Conservation (phyloP, 1,140 invertebrate species). For the Dendroctonus valens region DNA sequence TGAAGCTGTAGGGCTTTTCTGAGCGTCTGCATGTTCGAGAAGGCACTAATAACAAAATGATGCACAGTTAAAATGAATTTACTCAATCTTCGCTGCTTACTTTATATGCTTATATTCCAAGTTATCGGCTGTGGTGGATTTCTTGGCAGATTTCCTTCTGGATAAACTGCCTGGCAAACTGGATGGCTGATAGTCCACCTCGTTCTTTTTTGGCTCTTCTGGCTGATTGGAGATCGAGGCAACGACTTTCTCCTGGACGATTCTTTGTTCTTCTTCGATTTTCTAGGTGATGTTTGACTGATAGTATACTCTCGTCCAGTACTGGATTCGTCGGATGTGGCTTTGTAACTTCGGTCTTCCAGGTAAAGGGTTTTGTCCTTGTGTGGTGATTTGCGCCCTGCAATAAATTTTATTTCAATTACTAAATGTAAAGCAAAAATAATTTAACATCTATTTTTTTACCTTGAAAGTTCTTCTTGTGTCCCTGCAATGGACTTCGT, state of each 20-base stretch:
- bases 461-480: conserved; percentile 43
- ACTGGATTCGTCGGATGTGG: conserved; percentile 65
- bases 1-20: conserved; percentile 22
- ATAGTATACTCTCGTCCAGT: conserved; percentile 52
- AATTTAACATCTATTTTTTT: conserved; percentile 21
- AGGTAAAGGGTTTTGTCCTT: conserved; percentile 18
- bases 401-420: background rate
- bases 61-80: background rate
- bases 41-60: background rate
- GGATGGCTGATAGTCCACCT: conserved; percentile 42
- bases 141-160: conserved; percentile 60
- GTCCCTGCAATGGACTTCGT: conserved; percentile 56
- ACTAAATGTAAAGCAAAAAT: background rate
- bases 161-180: conserved; percentile 63
- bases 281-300: conserved; percentile 48
- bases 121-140: background rate
- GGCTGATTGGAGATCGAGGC: conserved; percentile 43
- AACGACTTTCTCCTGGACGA: conserved; percentile 65
- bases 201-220: conserved; percentile 34
- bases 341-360: conserved; percentile 32
- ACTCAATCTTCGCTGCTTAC: background rate
- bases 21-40: background rate
- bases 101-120: background rate
- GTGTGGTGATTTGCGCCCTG: conserved; percentile 22
- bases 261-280: conserved; percentile 63